A percentile compares a stretch with the other conserved stretches of the same genome.
Evolutionary conservation across 2,113 vertebrate species (phyloP).

Genomic region (Pyxicephalus adspersus): DNA sequence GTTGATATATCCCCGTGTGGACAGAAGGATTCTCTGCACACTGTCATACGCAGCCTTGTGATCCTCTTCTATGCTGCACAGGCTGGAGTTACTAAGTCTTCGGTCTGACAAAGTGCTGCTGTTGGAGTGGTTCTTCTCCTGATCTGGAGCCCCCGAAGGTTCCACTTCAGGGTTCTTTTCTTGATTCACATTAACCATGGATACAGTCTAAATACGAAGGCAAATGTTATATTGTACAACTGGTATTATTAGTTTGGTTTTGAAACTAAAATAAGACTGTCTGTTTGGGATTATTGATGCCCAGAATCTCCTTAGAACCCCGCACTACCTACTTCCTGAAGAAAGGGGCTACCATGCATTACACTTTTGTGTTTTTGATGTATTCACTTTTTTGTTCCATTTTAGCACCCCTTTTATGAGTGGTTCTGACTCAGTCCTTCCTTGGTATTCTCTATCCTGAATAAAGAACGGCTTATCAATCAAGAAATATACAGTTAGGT

Average conservation of each 20-base stretch:
- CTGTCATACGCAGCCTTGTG: conserved; percentile 87
- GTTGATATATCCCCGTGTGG: conserved; percentile 92
- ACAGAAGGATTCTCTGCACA: conserved; percentile 91
- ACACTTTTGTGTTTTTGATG: too few species aligned
- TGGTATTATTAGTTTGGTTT: background rate
- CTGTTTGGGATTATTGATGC: too few species aligned
- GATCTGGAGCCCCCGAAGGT: conserved; percentile 66
- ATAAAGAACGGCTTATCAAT: too few species aligned
- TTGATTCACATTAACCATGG: conserved; percentile 76
- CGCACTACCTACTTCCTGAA: too few species aligned
- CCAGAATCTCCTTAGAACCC: too few species aligned
- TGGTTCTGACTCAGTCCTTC: too few species aligned
- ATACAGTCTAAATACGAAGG: conserved; percentile 71
- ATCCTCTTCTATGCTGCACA: conserved; percentile 95
- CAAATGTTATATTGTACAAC: background rate
- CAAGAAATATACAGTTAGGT: too few species aligned
- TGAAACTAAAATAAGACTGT: too few species aligned
- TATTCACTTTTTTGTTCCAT: too few species aligned
- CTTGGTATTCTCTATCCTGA: too few species aligned
- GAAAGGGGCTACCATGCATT: too few species aligned
- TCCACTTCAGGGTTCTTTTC: conserved; percentile 78
- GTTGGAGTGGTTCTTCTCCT: conserved; percentile 85
- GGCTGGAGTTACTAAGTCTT: conserved; percentile 85
- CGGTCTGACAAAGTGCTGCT: conserved; percentile 89
- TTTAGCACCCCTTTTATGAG: too few species aligned